Conservation (phyloP, 2,797 vertebrate species). For the Coilia nasus region DNA sequence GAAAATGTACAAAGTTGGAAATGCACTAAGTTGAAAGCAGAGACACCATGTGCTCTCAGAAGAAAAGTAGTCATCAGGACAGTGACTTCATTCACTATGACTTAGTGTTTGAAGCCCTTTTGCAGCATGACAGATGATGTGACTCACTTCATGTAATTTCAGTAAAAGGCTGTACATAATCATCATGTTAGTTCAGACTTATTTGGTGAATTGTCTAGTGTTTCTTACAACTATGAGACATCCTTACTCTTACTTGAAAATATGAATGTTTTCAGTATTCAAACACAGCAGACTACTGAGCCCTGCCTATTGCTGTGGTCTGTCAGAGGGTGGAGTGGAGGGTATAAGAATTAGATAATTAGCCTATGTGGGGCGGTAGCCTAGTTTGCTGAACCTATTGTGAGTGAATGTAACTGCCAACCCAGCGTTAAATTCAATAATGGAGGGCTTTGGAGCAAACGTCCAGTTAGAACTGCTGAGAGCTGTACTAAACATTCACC, state of each 20-base stretch:
- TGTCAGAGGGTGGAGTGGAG: neutral
- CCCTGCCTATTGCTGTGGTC: neutral
- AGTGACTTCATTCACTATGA: neutral
- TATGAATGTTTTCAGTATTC: neutral
- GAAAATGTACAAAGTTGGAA: too few relatives aligned
- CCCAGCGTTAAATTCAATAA: constrained; percentile 48
- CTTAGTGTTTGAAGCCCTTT: neutral
- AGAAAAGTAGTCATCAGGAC: too few relatives aligned
- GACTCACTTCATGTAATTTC: neutral
- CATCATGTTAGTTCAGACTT: neutral
- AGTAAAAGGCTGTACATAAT: neutral
- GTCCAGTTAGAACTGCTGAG: constrained; percentile 43
- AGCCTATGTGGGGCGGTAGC: neutral
- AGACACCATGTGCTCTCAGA: too few relatives aligned
- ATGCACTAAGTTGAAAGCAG: too few relatives aligned
- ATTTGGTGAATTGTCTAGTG: neutral
- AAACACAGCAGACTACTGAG: neutral
- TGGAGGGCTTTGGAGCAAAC: constrained; percentile 48
- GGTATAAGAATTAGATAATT: constrained; percentile 26
- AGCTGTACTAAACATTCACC: constrained; percentile 50
- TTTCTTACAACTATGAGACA: neutral
- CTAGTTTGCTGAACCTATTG: constrained; percentile 10
- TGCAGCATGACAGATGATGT: neutral
- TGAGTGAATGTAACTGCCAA: constrained; percentile 48
- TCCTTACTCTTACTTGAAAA: neutral